A percentile compares a stretch with the other conserved stretches of the same genome.
Evolutionary conservation across 2,888 invertebrate genomes (phyloP).

Genomic region (Rhyacophila evoluta): DNA sequence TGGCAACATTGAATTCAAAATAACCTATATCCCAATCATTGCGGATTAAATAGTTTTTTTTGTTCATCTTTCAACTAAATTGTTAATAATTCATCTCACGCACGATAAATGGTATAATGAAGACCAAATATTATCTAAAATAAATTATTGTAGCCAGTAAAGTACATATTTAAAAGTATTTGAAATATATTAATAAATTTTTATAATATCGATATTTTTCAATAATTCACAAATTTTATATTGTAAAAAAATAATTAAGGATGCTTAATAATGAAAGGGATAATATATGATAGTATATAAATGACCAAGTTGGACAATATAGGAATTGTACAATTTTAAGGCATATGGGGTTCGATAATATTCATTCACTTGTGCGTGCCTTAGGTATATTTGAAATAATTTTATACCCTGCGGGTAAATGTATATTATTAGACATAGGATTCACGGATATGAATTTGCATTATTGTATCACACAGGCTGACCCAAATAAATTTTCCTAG

Average conservation of each 20-base stretch:
- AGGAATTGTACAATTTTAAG: slow-evolving; percentile 26
- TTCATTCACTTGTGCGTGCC: slow-evolving; percentile 54
- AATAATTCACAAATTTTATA: slow-evolving; percentile 36
- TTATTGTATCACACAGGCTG: neutral
- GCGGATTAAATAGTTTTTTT: too few species aligned
- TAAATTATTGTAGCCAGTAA: slow-evolving; percentile 12
- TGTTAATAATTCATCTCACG: neutral
- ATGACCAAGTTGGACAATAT: slow-evolving; percentile 51
- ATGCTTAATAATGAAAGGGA: slow-evolving; percentile 1
- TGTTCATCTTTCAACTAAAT: too few species aligned
- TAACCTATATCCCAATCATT: too few species aligned
- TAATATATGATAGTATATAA: slow-evolving; percentile 39
- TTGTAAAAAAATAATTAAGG: slow-evolving; percentile 29
- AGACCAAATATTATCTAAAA: slow-evolving; percentile 14
- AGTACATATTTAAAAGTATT: slow-evolving; percentile 26
- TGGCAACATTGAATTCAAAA: too few species aligned
- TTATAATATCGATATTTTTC: slow-evolving; percentile 30
- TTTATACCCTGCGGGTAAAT: slow-evolving; percentile 24
- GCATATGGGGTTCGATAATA: slow-evolving; percentile 27
- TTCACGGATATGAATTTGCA: slow-evolving; percentile 5
- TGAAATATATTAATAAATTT: slow-evolving; percentile 35
- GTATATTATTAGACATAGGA: slow-evolving; percentile 15
- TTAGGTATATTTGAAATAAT: slow-evolving; percentile 45
- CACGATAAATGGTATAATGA: neutral
- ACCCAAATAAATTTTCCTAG: neutral